A percentile compares a stretch with the other conserved stretches of the same genome.
Evolutionary conservation across 2,113 vertebrate genomes (phyloP).

Genomic region (Daphoenositta chrysoptera): DNA sequence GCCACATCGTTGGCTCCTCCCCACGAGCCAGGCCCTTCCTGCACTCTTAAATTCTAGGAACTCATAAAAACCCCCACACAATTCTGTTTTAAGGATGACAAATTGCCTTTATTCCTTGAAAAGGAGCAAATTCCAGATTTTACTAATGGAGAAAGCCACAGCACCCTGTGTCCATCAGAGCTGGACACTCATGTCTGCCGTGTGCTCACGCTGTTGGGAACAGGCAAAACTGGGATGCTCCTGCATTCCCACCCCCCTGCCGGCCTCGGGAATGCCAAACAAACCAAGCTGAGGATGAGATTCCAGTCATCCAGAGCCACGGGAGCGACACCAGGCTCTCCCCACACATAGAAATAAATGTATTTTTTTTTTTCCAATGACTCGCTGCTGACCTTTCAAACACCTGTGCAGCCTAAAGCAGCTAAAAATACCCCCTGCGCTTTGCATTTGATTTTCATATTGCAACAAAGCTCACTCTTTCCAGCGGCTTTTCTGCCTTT

Average conservation of each 20-base stretch:
- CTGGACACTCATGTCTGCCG: rapidly evolving
- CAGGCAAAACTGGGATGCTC: rapidly evolving
- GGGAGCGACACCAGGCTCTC: not conserved
- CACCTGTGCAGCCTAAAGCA: slow-evolving; percentile 1
- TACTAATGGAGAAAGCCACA: slow-evolving; percentile 10
- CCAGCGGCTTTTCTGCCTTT: not conserved
- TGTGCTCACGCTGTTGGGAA: rapidly evolving
- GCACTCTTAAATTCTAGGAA: not conserved
- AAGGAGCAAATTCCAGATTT: not conserved
- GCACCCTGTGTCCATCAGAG: not conserved
- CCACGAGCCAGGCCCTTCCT: not conserved
- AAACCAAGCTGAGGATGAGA: not conserved
- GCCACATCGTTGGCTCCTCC: not conserved
- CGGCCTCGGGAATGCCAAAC: rapidly evolving
- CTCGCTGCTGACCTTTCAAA: slow-evolving; percentile 39
- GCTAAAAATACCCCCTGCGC: slow-evolving; percentile 15
- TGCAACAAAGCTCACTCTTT: slow-evolving; percentile 42
- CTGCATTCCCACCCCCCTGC: not conserved
- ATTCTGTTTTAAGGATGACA: not conserved
- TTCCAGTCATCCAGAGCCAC: not conserved
- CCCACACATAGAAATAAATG: not conserved
- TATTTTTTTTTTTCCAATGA: not conserved
- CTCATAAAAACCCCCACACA: not conserved
- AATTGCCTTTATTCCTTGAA: not conserved
- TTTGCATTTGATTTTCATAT: slow-evolving; percentile 59